Evolutionary conservation across 2,797 vertebrate species (phyloP).

Genomic region (Coilia nasus): DNA sequence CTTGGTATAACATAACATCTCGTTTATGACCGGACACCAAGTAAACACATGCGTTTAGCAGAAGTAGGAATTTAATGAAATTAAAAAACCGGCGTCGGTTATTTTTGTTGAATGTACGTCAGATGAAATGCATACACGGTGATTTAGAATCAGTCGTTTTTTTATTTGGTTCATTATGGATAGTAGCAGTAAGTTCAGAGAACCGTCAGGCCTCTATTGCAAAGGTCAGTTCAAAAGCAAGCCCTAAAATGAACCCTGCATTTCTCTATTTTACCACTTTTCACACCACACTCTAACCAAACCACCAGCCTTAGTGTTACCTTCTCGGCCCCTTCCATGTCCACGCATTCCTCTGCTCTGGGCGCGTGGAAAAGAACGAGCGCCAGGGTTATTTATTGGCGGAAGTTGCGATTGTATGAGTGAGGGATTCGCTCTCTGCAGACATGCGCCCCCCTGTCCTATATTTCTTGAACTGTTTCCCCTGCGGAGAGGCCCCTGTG

Average conservation of each 20-base stretch:
- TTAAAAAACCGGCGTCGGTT: constrained; percentile 63
- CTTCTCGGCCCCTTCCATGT: background rate
- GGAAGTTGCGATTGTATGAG: background rate
- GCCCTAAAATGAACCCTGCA: background rate
- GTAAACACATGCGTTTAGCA: constrained; percentile 77
- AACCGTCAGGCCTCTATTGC: background rate
- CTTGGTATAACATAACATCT: constrained; percentile 66
- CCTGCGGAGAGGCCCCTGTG: constrained; percentile 64
- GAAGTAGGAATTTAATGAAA: constrained; percentile 78
- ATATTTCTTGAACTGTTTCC: constrained; percentile 64
- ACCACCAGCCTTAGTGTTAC: background rate
- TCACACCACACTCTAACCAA: background rate
- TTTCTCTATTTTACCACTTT: background rate
- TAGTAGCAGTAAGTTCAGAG: background rate
- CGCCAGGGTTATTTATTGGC: background rate
- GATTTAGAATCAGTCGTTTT: constrained; percentile 55
- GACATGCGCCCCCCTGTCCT: constrained; percentile 63
- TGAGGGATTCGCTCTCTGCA: constrained; percentile 1
- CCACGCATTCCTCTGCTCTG: background rate
- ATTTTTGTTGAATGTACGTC: constrained; percentile 40
- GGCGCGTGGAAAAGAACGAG: background rate
- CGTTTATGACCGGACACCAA: constrained; percentile 70
- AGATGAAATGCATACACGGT: constrained; percentile 9
- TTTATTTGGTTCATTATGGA: constrained; percentile 37
- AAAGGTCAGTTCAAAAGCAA: background rate